Evolutionary conservation across 2,888 invertebrate species (phyloP).

Genomic region (Crematogaster levior): DNA sequence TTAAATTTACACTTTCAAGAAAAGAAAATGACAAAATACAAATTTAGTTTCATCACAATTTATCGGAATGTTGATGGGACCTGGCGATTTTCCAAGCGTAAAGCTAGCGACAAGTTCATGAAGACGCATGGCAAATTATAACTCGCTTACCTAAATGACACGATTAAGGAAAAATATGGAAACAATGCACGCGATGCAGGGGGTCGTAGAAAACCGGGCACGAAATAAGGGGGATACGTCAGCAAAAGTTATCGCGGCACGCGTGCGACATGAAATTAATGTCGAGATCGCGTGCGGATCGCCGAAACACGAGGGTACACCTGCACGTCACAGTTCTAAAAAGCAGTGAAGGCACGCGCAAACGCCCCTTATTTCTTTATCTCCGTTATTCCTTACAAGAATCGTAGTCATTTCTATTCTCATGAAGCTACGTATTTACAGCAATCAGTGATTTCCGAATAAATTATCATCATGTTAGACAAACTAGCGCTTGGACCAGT

Average conservation of each 20-base stretch:
- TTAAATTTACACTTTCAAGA: not conserved
- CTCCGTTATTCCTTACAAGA: slow-evolving; percentile 23
- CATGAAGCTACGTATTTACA: not conserved
- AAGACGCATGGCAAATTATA: slow-evolving; percentile 51
- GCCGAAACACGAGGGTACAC: slow-evolving; percentile 63
- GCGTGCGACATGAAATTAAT: slow-evolving; percentile 72
- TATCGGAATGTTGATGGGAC: slow-evolving; percentile 18
- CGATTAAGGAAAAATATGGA: slow-evolving; percentile 53
- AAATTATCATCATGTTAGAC: slow-evolving; percentile 15
- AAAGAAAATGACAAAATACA: not conserved
- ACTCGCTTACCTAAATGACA: slow-evolving; percentile 52
- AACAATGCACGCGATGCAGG: slow-evolving; percentile 40
- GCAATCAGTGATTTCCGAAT: not conserved
- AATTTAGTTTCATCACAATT: not conserved
- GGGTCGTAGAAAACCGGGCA: slow-evolving; percentile 26
- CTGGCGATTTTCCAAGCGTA: slow-evolving; percentile 12
- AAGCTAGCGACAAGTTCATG: slow-evolving; percentile 53
- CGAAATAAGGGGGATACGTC: slow-evolving; percentile 32
- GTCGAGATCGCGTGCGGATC: slow-evolving; percentile 73
- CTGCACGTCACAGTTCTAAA: slow-evolving; percentile 64
- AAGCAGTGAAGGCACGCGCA: slow-evolving; percentile 73
- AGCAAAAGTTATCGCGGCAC: slow-evolving; percentile 54
- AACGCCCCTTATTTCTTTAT: slow-evolving; percentile 50
- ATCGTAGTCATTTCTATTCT: not conserved
- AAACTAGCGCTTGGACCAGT: not conserved